Evolutionary conservation across 2,888 invertebrate species (phyloP).

Genomic region (Stictocephala bisonia): DNA sequence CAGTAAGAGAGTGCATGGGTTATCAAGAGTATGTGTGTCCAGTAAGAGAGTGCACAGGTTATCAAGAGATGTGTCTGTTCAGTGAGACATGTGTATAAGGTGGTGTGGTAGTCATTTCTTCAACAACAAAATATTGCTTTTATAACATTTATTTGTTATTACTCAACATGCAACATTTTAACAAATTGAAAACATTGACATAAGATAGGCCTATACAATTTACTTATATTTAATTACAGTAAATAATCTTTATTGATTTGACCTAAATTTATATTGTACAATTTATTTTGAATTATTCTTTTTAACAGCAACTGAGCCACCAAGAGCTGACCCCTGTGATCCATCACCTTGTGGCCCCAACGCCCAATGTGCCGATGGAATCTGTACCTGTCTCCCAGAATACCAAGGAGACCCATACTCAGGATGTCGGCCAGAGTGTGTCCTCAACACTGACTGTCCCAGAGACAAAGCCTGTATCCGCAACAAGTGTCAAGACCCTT

Average conservation of each 20-base stretch:
- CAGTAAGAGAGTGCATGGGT: no score
- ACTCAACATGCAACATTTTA: no score
- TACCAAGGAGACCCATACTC: constrained; percentile 65
- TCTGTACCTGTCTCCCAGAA: constrained; percentile 55
- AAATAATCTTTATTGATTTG: not conserved
- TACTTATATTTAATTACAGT: not conserved
- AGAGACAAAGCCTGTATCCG: constrained; percentile 76
- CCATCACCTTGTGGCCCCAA: constrained; percentile 81
- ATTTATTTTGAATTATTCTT: not conserved
- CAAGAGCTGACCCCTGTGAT: constrained; percentile 68
- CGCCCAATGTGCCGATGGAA: constrained; percentile 68
- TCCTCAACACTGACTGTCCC: constrained; percentile 79
- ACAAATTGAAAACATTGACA: no score
- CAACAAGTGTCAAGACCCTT: constrained; percentile 83
- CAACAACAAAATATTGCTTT: no score
- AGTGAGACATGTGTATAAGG: no score
- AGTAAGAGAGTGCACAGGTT: no score
- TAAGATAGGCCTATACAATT: no score
- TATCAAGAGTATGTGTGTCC: no score
- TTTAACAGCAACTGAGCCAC: constrained; percentile 60
- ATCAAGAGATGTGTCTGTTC: no score
- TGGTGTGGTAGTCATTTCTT: no score
- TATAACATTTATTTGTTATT: no score
- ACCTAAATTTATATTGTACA: not conserved
- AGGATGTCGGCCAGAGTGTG: constrained; percentile 81